Evolutionary conservation across 1,140 invertebrate genomes (phyloP).

Genomic region (Formica selysi): DNA sequence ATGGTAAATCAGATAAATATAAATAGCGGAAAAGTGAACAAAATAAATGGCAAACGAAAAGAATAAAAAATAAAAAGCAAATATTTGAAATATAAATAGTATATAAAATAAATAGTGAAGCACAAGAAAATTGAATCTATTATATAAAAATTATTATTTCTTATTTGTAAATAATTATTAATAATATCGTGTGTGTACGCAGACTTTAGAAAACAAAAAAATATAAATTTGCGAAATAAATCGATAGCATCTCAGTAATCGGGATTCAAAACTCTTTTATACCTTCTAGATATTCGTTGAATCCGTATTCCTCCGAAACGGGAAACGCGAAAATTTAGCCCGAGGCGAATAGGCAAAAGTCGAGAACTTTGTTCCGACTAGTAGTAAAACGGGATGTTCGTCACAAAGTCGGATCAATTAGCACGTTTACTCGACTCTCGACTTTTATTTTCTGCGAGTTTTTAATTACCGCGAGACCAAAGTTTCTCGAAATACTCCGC

Average conservation of each 20-base stretch:
- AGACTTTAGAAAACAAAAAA: too few species aligned
- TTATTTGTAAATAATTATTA: neutral
- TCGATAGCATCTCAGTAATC: neutral
- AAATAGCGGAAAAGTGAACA: too few species aligned
- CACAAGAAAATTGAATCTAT: neutral
- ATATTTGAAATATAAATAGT: neutral
- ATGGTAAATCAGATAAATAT: too few species aligned
- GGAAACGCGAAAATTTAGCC: neutral
- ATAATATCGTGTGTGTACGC: too few species aligned
- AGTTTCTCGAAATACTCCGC: constrained; percentile 11
- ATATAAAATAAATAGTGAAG: neutral
- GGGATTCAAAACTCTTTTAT: neutral
- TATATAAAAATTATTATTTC: constrained; percentile 8
- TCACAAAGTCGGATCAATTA: constrained; percentile 44
- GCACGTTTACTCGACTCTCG: constrained; percentile 36
- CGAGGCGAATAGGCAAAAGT: constrained; percentile 18
- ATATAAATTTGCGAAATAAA: neutral
- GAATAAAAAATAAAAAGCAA: constrained; percentile 6
- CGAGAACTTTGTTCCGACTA: constrained; percentile 30
- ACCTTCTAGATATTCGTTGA: neutral
- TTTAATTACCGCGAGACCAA: constrained; percentile 42
- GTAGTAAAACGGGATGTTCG: constrained; percentile 30
- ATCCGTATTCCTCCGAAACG: neutral
- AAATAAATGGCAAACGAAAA: neutral
- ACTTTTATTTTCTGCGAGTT: constrained; percentile 52